Evolutionary conservation across 2,888 invertebrate species (phyloP).

Genomic region (Macaria notata): DNA sequence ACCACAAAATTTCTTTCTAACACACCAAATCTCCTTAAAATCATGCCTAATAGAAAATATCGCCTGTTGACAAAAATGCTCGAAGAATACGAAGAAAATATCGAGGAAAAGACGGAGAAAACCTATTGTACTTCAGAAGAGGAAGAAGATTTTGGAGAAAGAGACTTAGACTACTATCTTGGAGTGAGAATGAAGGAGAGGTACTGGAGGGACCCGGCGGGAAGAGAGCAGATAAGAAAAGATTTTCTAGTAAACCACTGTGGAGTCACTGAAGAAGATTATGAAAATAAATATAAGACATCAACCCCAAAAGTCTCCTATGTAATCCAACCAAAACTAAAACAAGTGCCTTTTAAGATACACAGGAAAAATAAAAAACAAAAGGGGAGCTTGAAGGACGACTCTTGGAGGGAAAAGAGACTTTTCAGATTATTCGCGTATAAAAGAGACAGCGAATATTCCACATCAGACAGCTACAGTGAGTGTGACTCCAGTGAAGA

Average conservation of each 20-base stretch:
- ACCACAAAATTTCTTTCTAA: conserved; percentile 72
- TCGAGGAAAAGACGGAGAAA: conserved; percentile 28
- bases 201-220: conserved; percentile 69
- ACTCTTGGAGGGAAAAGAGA: conserved; percentile 68
- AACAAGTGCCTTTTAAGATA: conserved; percentile 75
- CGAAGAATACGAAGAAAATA: conserved; percentile 44
- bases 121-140: conserved; percentile 36
- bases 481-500: conserved; percentile 66
- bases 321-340: conserved; percentile 54
- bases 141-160: conserved; percentile 58
- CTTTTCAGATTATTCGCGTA: conserved; percentile 67
- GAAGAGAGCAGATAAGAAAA: conserved; percentile 68
- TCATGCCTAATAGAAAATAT: conserved; percentile 60
- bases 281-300: conserved; percentile 58
- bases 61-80: conserved; percentile 48
- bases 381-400: conserved; percentile 52
- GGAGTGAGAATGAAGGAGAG: conserved; percentile 68
- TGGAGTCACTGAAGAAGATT: conserved; percentile 68
- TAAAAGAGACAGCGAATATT: conserved; percentile 63
- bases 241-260: conserved; percentile 73
- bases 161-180: conserved; percentile 70
- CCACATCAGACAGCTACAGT: conserved; percentile 74
- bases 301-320: conserved; percentile 45
- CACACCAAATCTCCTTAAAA: conserved; percentile 64
- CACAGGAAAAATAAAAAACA: conserved; percentile 55